These are phyloP conservation scores for Eilema caniola DNA, from an alignment of 2,888 invertebrate genomes.

Conservation along the genomic window DNA sequence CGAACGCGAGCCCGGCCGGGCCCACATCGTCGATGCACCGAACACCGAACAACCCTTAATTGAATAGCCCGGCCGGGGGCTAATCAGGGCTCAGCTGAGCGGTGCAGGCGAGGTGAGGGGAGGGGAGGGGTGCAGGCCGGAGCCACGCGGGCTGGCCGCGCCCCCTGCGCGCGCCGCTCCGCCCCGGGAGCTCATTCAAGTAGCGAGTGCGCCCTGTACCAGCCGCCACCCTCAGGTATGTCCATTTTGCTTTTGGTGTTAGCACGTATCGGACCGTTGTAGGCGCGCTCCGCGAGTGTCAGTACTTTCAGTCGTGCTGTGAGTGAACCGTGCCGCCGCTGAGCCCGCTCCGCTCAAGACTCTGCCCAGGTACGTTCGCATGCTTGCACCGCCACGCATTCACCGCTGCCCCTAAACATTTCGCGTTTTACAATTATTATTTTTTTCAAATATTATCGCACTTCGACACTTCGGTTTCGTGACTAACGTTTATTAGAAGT, in stretches of 20 bases:
- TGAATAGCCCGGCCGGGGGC: conserved; percentile 84
- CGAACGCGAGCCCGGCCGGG: conserved; percentile 57
- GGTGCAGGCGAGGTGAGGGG: conserved; percentile 65
- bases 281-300: conserved; percentile 81
- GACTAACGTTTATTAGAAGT: conserved; percentile 50
- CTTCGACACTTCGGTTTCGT: conserved; percentile 49
- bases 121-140: conserved; percentile 70
- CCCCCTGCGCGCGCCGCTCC: conserved; percentile 88
- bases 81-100: conserved; percentile 86
- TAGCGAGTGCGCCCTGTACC: conserved; percentile 84
- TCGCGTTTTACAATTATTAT: conserved; percentile 46
- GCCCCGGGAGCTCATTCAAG: conserved; percentile 84
- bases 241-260: conserved; percentile 86
- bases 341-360: conserved; percentile 45
- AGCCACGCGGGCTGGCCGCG: conserved; percentile 88
- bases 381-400: conserved; percentile 66
- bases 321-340: conserved; percentile 69
- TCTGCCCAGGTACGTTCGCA: conserved; percentile 74
- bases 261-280: conserved; percentile 76
- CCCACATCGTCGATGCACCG: conserved; percentile 75
- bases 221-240: conserved; percentile 86
- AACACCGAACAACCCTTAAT: conserved; percentile 83
- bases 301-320: conserved; percentile 81
- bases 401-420: conserved; percentile 48
- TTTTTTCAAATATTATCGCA: conserved; percentile 51